Percentiles rank a stretch among this genome's conserved stretches.
Evolutionary conservation across 2,888 invertebrate species (phyloP).

Genomic region (Esperia sulphurella): DNA sequence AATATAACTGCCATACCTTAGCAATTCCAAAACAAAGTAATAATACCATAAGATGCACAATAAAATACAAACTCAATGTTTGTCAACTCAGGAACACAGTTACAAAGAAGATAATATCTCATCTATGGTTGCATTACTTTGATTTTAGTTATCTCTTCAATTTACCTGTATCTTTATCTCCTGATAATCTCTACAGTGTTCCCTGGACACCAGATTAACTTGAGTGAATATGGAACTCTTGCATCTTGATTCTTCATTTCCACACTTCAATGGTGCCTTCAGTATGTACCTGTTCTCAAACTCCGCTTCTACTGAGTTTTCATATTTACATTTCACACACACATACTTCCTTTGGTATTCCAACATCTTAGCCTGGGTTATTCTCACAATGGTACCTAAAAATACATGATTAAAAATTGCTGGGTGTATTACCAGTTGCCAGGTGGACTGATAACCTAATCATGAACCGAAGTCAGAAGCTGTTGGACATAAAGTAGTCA

Average conservation of each 20-base stretch:
- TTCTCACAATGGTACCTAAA: conserved; percentile 87
- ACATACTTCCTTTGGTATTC: conserved; percentile 86
- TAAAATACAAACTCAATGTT: no score
- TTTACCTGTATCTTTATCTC: conserved; percentile 89
- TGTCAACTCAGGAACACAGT: no score
- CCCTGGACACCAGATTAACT: conserved; percentile 76
- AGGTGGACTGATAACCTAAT: no score
- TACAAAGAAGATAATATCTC: no score
- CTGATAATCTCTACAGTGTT: conserved; percentile 89
- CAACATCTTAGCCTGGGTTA: conserved; percentile 86
- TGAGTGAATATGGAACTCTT: conserved; percentile 75
- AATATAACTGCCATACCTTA: no score
- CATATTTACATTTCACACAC: conserved; percentile 88
- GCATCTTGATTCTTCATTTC: conserved; percentile 73
- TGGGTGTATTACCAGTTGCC: no score
- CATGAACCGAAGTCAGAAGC: no score
- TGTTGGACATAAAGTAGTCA: no score
- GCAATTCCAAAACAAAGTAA: no score
- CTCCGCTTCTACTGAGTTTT: conserved; percentile 82
- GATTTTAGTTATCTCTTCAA: no score
- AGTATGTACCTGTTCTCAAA: conserved; percentile 83
- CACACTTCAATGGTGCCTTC: conserved; percentile 77
- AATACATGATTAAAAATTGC: conserved; percentile 1
- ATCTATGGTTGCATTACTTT: no score
- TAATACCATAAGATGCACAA: no score